Percentiles rank a stretch among this genome's conserved stretches.
phyloP scores from a whole-genome alignment of 2,113 vertebrate species.

The Acinonyx jubatus region DNA sequence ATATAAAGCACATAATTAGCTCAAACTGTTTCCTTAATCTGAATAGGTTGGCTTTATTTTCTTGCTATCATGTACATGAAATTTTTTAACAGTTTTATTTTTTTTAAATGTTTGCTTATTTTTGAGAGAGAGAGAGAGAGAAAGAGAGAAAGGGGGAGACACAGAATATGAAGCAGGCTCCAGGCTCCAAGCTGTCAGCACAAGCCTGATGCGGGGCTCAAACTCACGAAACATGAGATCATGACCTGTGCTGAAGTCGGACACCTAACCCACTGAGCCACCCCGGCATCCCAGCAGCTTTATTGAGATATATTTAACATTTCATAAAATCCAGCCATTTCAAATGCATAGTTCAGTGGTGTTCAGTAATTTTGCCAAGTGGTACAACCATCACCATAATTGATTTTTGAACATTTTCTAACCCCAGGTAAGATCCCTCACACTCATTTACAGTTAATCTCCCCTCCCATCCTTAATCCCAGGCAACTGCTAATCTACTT shows the following conservation, averaged over 20 bases:
- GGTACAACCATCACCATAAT: not conserved
- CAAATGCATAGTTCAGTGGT: not conserved
- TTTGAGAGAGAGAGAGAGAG: no score
- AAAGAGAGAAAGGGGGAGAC: no score
- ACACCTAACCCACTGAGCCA: no score
- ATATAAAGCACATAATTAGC: not conserved
- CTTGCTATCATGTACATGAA: not conserved
- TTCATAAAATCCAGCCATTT: not conserved
- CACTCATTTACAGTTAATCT: not conserved
- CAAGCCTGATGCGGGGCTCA: no score
- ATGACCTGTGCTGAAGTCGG: no score
- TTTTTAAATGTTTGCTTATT: no score
- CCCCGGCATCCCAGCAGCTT: not conserved
- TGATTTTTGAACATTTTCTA: not conserved
- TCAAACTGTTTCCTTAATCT: not conserved
- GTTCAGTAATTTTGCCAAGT: slow-evolving; percentile 10
- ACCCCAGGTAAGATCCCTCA: not conserved
- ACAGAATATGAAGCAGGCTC: no score
- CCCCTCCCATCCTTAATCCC: not conserved
- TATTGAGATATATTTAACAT: not conserved
- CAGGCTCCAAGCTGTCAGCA: no score
- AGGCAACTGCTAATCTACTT: not conserved
- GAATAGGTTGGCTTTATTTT: not conserved
- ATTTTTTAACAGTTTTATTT: not conserved
- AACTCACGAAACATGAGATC: no score